Conservation (phyloP, 1,140 invertebrate genomes). For the Eubasilissa regina region DNA sequence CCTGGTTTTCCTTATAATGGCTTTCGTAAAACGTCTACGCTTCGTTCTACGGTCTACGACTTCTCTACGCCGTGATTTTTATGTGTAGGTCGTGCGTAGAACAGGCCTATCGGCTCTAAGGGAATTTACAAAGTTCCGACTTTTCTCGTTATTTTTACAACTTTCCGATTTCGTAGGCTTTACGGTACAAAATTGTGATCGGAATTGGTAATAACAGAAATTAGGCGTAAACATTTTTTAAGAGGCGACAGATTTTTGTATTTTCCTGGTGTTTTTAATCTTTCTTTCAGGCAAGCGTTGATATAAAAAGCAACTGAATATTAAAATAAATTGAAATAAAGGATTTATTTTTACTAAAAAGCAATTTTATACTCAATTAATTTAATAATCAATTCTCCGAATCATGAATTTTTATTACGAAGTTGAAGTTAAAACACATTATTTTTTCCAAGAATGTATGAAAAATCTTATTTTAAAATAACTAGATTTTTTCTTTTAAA, state of each 20-base stretch:
- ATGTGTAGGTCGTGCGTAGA: slow-evolving; percentile 60
- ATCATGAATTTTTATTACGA: no score
- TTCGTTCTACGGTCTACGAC: slow-evolving; percentile 38
- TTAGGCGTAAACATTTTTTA: slow-evolving; percentile 53
- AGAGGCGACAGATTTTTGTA: slow-evolving; percentile 10
- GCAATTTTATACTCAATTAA: no score
- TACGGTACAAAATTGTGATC: slow-evolving; percentile 59
- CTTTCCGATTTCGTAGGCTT: slow-evolving; percentile 58
- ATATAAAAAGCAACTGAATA: no score
- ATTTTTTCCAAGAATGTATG: no score
- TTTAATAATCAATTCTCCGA: no score
- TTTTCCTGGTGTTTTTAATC: not conserved
- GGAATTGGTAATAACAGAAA: slow-evolving; percentile 60
- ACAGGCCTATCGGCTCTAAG: slow-evolving; percentile 48
- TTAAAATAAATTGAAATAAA: no score
- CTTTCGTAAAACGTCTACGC: slow-evolving; percentile 54
- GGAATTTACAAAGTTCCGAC: slow-evolving; percentile 57
- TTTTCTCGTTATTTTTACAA: slow-evolving; percentile 60
- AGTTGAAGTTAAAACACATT: no score
- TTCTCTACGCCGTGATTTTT: slow-evolving; percentile 52
- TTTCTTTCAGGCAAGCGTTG: no score
- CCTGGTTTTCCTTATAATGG: slow-evolving; percentile 60
- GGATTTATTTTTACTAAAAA: no score
- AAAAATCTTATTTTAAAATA: no score
- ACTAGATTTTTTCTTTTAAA: no score